A percentile compares a stretch with the other conserved stretches of the same genome.
phyloP scores from a whole-genome alignment of 2,888 invertebrate genomes.

The Aphodius sticticus region DNA sequence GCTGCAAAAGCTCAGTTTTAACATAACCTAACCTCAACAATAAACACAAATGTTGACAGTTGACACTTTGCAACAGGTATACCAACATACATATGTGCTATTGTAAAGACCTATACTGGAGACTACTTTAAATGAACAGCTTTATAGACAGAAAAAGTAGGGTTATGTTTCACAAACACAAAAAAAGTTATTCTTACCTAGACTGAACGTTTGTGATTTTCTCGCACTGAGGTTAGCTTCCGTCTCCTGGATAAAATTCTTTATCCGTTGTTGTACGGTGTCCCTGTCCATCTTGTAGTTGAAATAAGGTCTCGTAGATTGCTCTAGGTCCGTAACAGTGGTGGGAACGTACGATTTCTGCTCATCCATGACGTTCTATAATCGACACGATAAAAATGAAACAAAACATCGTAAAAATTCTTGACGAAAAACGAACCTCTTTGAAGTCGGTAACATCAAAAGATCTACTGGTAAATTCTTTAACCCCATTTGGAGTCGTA shows the following conservation, averaged over 20 bases:
- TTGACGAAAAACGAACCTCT: conserved; percentile 50
- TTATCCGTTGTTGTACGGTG: conserved; percentile 70
- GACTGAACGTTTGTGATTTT: conserved; percentile 46
- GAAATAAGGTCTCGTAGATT: conserved; percentile 60
- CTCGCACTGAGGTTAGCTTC: conserved; percentile 69
- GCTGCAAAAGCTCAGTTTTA: too few species aligned
- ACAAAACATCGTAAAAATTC: too few species aligned
- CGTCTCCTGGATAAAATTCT: conserved; percentile 80
- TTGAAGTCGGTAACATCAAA: conserved; percentile 52
- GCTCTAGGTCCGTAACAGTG: conserved; percentile 55
- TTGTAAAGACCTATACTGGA: too few species aligned
- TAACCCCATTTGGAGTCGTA: conserved; percentile 52
- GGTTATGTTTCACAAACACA: not conserved
- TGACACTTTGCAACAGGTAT: too few species aligned
- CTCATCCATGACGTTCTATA: conserved; percentile 29
- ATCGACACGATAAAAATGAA: not conserved
- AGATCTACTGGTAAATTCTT: conserved; percentile 43
- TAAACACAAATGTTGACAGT: too few species aligned
- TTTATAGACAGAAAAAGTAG: too few species aligned
- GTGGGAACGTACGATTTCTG: conserved; percentile 45
- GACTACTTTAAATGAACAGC: not conserved
- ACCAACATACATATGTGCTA: too few species aligned
- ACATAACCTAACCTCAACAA: too few species aligned
- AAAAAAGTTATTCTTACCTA: conserved; percentile 24
- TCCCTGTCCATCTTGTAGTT: conserved; percentile 67